phyloP scores from a whole-genome alignment of 2,797 vertebrate species.

The Hippoglossus hippoglossus region DNA sequence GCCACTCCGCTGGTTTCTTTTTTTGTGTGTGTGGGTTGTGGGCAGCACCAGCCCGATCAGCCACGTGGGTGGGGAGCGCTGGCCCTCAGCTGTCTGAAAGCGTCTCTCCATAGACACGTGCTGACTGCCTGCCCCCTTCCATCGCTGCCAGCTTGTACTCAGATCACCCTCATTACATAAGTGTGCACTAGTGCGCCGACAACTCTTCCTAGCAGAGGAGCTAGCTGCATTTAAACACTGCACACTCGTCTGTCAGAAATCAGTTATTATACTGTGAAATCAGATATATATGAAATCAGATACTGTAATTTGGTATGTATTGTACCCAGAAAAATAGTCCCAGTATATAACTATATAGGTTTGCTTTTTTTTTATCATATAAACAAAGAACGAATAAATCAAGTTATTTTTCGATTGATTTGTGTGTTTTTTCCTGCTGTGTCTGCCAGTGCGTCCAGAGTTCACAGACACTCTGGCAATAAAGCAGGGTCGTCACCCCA shows the following conservation, averaged over 20 bases:
- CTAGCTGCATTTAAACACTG: conserved; percentile 34
- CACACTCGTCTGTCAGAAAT: conserved; percentile 42
- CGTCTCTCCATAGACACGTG: conserved; percentile 71
- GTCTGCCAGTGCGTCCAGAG: conserved; percentile 91
- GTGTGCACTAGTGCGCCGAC: conserved; percentile 51
- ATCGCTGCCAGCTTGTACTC: conserved; percentile 70
- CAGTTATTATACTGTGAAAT: background rate
- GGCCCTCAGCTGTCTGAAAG: conserved; percentile 80
- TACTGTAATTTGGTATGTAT: background rate
- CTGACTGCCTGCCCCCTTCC: conserved; percentile 67
- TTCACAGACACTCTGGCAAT: conserved; percentile 97
- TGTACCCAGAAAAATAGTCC: background rate
- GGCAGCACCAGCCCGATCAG: conserved; percentile 53
- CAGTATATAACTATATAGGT: background rate
- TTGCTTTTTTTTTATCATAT: background rate
- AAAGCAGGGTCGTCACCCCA: conserved; percentile 95
- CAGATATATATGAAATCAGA: background rate
- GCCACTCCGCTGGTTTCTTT: conserved; percentile 40
- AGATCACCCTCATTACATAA: conserved; percentile 80
- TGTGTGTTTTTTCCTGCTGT: conserved; percentile 21
- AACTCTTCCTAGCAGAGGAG: conserved; percentile 53
- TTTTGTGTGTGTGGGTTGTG: conserved; percentile 35
- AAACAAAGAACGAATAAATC: too few species aligned
- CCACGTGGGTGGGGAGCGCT: conserved; percentile 61
- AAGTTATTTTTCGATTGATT: background rate